Base-by-base conservation (phyloP, 2,888 invertebrate species). In the Zygothrica quintamaculata region DNA sequence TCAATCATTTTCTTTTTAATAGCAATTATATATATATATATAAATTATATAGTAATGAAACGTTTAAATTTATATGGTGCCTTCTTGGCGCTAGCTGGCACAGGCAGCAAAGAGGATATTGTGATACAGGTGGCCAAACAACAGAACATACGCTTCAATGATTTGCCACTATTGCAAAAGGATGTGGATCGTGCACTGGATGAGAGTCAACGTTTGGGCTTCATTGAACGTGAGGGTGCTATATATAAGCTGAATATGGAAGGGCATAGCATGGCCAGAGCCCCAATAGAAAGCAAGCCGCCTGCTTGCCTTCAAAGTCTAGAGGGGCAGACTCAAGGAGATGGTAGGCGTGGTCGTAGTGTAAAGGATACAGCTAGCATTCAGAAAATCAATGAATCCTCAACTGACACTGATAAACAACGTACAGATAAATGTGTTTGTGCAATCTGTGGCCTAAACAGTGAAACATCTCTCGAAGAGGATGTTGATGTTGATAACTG, bases 71-170 rank as follows among this genome's bases (percentile, higher is more conserved):
- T 72, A 1, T 62, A 29, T 8, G 29, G 25, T 1, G 72, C 72
- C 5, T 59, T 72, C 12, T 0, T 11, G 1, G 12, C 58, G 0
- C 52, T 74, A 0, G 16, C 26, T 6, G 65, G 50, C 1, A 47
- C 53, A 5, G 46, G 46, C 8, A 70, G 59, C 46, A 65, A 70
- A 16, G 71, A 74, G 65, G 69, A 74, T 8, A 55, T 74, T 8
- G 42, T 69, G 34, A 53, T 74, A 0, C 56, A 60, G n/a, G 31
- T 77, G 18, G 77, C 74, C 34, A 64, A 59, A 5, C 52, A 68
- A 8, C 56, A 56, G 11, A 77, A 77, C 4, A 60, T 74, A 5
- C 57, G 60, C 4, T 74, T 74, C 34, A 68, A 77, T 3, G 65
- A 74, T 5, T 15, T 74, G 13, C 31, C 64, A 3, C 29, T 37